A percentile compares a stretch with the other conserved stretches of the same genome.
Evolutionary conservation across 2,888 invertebrate species (phyloP).

Genomic region (Mechanitis messenoides): DNA sequence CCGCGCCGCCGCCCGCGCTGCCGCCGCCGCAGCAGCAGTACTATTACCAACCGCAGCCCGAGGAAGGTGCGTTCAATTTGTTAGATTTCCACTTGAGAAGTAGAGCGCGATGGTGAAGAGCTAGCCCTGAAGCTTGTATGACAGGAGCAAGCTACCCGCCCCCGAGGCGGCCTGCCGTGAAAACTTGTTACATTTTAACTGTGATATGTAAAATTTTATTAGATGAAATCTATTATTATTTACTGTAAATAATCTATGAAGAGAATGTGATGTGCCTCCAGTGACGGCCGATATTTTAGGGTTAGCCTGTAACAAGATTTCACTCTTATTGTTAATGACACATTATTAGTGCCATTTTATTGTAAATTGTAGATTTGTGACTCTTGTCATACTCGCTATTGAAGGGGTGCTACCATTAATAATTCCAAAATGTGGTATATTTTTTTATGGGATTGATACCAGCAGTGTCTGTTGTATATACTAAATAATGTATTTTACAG

Average conservation of each 20-base stretch:
- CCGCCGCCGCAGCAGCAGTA: conserved; percentile 72
- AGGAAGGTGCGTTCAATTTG: conserved; percentile 78
- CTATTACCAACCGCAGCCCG: conserved; percentile 76
- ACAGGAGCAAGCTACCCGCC: conserved; percentile 76
- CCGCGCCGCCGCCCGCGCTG: conserved; percentile 63
- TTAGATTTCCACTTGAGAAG: conserved; percentile 76
- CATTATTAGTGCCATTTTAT: conserved; percentile 74
- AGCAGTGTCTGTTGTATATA: conserved; percentile 75
- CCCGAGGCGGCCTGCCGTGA: conserved; percentile 61
- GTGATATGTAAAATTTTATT: conserved; percentile 74
- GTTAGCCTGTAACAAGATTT: conserved; percentile 77
- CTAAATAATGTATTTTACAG: conserved; percentile 69
- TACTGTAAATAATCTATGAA: conserved; percentile 68
- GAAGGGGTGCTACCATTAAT: conserved; percentile 78
- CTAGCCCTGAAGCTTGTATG: conserved; percentile 78
- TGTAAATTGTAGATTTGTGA: conserved; percentile 75
- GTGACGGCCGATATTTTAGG: conserved; percentile 63
- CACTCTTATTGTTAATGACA: conserved; percentile 72
- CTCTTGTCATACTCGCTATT: conserved; percentile 78
- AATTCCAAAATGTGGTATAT: conserved; percentile 75
- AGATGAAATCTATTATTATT: conserved; percentile 72
- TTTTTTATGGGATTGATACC: conserved; percentile 75
- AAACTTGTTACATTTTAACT: conserved; percentile 77
- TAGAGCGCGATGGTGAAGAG: conserved; percentile 78
- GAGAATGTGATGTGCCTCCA: conserved; percentile 66